Evolutionary conservation across 2,797 vertebrate species (phyloP), one percentile per base, ranked within the genome.

Genomic region (Scomberomorus guttatus): DNA sequence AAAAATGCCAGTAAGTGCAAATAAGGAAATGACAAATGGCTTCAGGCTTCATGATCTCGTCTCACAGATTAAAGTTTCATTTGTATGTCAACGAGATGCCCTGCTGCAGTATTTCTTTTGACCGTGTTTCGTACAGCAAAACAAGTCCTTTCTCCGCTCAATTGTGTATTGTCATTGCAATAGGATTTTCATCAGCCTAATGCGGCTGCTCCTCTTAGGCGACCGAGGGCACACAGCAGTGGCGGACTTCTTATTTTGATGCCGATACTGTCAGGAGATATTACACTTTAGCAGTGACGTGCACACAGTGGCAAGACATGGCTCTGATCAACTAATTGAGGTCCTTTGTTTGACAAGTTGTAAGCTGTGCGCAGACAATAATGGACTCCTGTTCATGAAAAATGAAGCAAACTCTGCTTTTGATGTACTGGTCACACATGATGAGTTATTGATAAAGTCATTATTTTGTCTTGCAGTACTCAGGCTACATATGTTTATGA

Each of bases 361-460:
- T 62, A 68, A 81, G 79, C 75, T 64, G 51, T 68, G 62, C 0
- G 37, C 18, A 11, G 27, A 62, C 66, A 50, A 80, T 44, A 86
- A 68, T 58, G 25, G 37, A 65, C 12, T 39, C 59, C 4, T 67
- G 71, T 67, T 69, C 34, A 51, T 32, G 1, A 32, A 70, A 48
- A 79, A 73, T 54, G 65, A 80, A 57, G 66, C 72, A 75, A 86
- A 71, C 73, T 8, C 50, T 34, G 55, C 22, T 60, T 74, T 22
- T 70, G 72, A 84, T 82, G 70, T 76, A 54, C 69, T 39, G 61
- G 82, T 88, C 84, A 84, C 80, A 82, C 79, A 86, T 87, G 82
- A 91, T 71, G 81, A 72, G 58, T 80, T 90, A 89, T 90, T 87
- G 90, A 92, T 90, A 66, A 89, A 88, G 81, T 73, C 77, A 89